Conservation (phyloP, 2,888 invertebrate species). For the Psylliodes chrysocephalus region DNA sequence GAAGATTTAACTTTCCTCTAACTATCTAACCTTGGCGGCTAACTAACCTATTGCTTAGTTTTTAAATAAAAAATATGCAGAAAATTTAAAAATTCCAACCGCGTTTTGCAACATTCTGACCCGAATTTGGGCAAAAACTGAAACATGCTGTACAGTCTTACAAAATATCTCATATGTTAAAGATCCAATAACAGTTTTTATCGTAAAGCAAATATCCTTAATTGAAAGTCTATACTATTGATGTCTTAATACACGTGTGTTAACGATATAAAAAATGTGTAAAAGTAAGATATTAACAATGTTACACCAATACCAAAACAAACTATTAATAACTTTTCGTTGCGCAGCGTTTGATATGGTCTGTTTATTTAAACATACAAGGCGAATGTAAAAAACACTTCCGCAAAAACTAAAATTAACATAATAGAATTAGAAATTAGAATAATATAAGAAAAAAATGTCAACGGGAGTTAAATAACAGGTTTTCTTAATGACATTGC, state of each 20-base stretch:
- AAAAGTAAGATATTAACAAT: constrained; percentile 19
- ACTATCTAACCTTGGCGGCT: neutral
- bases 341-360: constrained; percentile 20
- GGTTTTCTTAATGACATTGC: too few relatives aligned
- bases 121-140: constrained; percentile 11
- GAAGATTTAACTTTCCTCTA: too few relatives aligned
- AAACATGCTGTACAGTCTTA: constrained; percentile 21
- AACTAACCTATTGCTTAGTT: neutral
- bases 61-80: neutral
- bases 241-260: constrained; percentile 30
- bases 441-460: too few relatives aligned
- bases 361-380: constrained; percentile 19
- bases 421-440: too few relatives aligned
- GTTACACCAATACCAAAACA: constrained; percentile 1
- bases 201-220: constrained; percentile 23
- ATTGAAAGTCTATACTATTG: constrained; percentile 22
- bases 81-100: neutral
- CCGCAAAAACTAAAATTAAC: too few relatives aligned
- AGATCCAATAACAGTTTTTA: constrained; percentile 26
- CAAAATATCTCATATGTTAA: constrained; percentile 25
- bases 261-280: constrained; percentile 28
- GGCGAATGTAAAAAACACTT: too few relatives aligned
- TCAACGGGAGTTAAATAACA: too few relatives aligned
- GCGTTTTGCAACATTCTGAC: constrained; percentile 11
- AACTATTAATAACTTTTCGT: constrained; percentile 5